phyloP scores from a whole-genome alignment of 1,140 invertebrate species.

The Gonioctena quinquepunctata region DNA sequence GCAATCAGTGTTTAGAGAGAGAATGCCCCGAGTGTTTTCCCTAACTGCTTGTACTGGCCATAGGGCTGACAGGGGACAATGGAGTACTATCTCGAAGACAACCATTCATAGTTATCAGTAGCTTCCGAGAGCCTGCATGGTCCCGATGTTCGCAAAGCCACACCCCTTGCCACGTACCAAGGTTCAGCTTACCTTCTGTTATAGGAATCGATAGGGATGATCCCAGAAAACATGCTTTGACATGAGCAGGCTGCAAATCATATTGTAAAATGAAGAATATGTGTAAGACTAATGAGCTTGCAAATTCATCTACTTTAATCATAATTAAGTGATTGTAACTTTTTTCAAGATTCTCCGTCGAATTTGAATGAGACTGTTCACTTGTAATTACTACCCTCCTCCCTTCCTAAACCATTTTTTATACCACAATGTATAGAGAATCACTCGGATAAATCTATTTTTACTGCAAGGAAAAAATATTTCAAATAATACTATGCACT shows the following conservation, averaged over 20 bases:
- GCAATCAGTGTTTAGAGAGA: slow-evolving; percentile 52
- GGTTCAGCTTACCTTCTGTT: slow-evolving; percentile 90
- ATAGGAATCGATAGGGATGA: slow-evolving; percentile 95
- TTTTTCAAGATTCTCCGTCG: too few relatives aligned
- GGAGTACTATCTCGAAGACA: slow-evolving; percentile 84
- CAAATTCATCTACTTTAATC: too few relatives aligned
- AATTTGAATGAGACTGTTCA: too few relatives aligned
- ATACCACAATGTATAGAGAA: too few relatives aligned
- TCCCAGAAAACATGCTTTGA: slow-evolving; percentile 95
- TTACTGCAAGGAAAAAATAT: too few relatives aligned
- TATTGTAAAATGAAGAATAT: too few relatives aligned
- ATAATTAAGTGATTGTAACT: too few relatives aligned
- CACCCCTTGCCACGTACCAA: slow-evolving; percentile 96
- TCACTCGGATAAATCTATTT: too few relatives aligned
- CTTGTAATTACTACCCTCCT: too few relatives aligned
- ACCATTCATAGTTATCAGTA: slow-evolving; percentile 89
- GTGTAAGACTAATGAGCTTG: too few relatives aligned
- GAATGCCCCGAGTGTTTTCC: slow-evolving; percentile 60
- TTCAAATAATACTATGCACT: too few relatives aligned
- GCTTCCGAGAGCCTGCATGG: slow-evolving; percentile 88
- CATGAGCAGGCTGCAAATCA: slow-evolving; percentile 87
- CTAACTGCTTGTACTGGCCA: slow-evolving; percentile 90
- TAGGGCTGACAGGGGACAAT: slow-evolving; percentile 79
- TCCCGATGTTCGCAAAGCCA: slow-evolving; percentile 98
- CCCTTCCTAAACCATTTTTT: too few relatives aligned